A percentile compares a stretch with the other conserved stretches of the same genome.
phyloP scores from a whole-genome alignment of 1,140 invertebrate genomes.

The Calliphora vicina region DNA sequence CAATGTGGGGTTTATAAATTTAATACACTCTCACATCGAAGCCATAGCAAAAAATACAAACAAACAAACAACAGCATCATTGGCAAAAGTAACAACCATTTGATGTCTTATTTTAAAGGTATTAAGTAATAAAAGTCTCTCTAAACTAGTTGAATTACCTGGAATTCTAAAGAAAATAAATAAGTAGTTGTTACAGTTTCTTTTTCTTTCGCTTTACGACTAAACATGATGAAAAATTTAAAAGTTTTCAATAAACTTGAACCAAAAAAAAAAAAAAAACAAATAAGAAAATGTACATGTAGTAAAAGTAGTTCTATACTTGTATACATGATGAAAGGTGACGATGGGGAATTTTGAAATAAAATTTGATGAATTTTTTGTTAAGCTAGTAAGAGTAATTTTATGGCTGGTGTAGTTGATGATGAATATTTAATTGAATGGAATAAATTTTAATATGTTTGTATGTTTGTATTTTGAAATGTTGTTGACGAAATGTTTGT shows the following conservation, averaged over 20 bases:
- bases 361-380: background rate
- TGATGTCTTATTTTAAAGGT: slow-evolving; percentile 28
- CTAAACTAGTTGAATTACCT: slow-evolving; percentile 23
- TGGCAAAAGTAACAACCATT: slow-evolving; percentile 1
- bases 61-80: background rate
- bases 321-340: slow-evolving; percentile 23
- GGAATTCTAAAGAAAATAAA: background rate
- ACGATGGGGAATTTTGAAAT: slow-evolving; percentile 20
- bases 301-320: background rate
- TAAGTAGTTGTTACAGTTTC: background rate
- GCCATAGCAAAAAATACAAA: background rate
- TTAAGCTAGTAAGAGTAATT: background rate
- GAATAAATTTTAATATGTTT: background rate
- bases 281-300: background rate
- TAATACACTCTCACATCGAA: slow-evolving; percentile 2
- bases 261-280: background rate
- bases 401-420: background rate
- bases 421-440: slow-evolving; percentile 8
- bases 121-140: slow-evolving; percentile 34
- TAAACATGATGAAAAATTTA: slow-evolving; percentile 2
- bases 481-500: too few relatives aligned
- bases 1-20: slow-evolving; percentile 14
- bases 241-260: background rate
- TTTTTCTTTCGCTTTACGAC: background rate
- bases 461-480: background rate